Base-by-base conservation (phyloP, 2,797 vertebrate species). In the Tamandua tetradactyla region DNA sequence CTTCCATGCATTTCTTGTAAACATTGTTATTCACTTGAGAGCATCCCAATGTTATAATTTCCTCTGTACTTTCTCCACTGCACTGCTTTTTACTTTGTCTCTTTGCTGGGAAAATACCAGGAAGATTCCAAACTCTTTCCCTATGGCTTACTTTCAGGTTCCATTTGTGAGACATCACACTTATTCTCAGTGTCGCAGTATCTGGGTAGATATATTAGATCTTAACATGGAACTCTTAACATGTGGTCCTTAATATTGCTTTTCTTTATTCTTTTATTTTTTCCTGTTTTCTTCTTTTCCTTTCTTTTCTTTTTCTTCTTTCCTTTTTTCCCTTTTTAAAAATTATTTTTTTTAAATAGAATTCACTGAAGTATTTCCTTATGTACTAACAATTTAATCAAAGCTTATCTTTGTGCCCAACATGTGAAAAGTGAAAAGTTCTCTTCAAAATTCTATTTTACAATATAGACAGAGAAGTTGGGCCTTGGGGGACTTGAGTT, bases 381-480 rank as follows among this genome's bases (percentile, higher is more conserved):
- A 87, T n/a, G 49, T 68, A 35, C 57, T 96, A 76, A 42, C 88
- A 66, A 79, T 95, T 93, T 76, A 91, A 62, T 86, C 35, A 89
- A 84, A 91, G 80, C 83, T 96, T 76, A 79, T 85, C 62, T 88
- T 84, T 91, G 52, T 72, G 87, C 35, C 71, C 91, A 93, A 69
- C 4, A 0, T 78, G 40, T 75, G 62, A 88, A 95, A 82, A 69
- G 62, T 35, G 52, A 88, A 89, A 84, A 90, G 55, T 49, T 96
- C 80, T 78, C 91, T 91, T 88, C 11, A 44, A 86, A 90, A 68
- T 85, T 81, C 91, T 94, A 91, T 95, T 95, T 96, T 96, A 97
- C 96, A 97, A 89, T 94, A 95, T 75, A 93, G 76, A 96, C 87
- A 97, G 78, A 88, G 35, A 93, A 89, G 40, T 27, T 35, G 76